A percentile compares a stretch with the other conserved stretches of the same genome.
phyloP scores from a whole-genome alignment of 2,797 vertebrate species.

The Sebastiscus albofasciatus region DNA sequence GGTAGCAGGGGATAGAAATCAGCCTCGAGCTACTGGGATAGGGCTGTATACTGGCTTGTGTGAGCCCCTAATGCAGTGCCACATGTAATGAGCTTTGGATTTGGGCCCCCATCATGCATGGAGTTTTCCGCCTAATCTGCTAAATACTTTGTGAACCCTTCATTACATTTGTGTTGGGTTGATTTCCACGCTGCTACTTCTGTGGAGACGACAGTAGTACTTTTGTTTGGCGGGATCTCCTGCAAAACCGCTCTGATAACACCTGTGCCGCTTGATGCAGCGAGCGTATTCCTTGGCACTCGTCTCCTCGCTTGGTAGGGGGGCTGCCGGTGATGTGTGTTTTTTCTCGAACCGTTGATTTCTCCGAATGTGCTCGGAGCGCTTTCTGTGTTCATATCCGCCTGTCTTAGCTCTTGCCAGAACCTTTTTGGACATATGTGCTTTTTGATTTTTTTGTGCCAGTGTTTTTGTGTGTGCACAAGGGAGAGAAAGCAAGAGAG shows the following conservation, averaged over 20 bases:
- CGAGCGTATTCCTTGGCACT: conserved; percentile 64
- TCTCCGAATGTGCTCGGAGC: conserved; percentile 45
- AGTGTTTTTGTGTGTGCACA: background rate
- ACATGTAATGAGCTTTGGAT: conserved; percentile 75
- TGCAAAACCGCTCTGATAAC: conserved; percentile 54
- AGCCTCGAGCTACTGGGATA: conserved; percentile 40
- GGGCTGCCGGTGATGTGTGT: conserved; percentile 55
- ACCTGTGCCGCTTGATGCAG: conserved; percentile 74
- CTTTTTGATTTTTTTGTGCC: background rate
- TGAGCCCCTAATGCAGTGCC: conserved; percentile 53
- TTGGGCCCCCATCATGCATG: conserved; percentile 51
- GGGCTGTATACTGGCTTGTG: conserved; percentile 34
- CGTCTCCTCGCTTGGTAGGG: conserved; percentile 52
- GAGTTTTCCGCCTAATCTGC: conserved; percentile 65
- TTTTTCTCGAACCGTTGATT: conserved; percentile 57
- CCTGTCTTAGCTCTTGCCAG: conserved; percentile 52
- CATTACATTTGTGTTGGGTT: conserved; percentile 67
- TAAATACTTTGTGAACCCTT: conserved; percentile 70
- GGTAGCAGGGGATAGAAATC: conserved; percentile 60
- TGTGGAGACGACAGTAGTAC: conserved; percentile 54
- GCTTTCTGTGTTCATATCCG: conserved; percentile 37
- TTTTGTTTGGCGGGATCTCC: conserved; percentile 60
- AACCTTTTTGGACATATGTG: conserved; percentile 59
- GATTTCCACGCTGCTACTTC: conserved; percentile 53
- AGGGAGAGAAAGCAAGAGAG: background rate